Percentiles rank a stretch among this genome's conserved stretches.
phyloP scores from a whole-genome alignment of 2,113 vertebrate genomes.

The Vireo altiloquus region DNA sequence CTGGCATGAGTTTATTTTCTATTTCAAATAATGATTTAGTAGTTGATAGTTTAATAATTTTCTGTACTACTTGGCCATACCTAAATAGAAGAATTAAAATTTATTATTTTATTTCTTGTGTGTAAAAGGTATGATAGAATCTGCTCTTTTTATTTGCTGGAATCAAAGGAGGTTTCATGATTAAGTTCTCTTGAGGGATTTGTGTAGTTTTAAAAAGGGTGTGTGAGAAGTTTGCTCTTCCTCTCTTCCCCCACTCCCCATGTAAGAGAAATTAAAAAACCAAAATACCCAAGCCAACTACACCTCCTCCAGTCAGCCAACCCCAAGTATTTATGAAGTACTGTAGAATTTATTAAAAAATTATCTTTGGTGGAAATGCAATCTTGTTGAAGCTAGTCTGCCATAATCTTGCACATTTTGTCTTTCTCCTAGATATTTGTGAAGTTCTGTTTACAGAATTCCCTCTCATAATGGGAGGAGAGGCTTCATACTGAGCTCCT shows the following conservation, averaged over 20 bases:
- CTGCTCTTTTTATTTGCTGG: background rate
- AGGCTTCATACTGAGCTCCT: background rate
- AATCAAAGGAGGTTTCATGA: background rate
- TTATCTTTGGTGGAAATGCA: background rate
- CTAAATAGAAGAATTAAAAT: background rate
- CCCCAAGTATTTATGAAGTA: background rate
- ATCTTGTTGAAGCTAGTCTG: background rate
- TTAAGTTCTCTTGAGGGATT: background rate
- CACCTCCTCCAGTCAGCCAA: background rate
- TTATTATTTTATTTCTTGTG: background rate
- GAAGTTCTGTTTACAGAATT: background rate
- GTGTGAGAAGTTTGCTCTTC: background rate
- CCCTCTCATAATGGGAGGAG: background rate
- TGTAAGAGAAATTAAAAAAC: background rate
- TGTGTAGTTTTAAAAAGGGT: background rate
- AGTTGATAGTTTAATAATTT: background rate
- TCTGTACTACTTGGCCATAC: background rate
- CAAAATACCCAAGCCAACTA: background rate
- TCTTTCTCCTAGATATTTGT: background rate
- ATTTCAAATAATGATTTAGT: background rate
- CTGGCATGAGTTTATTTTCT: background rate
- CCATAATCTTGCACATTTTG: background rate
- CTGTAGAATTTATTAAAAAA: background rate
- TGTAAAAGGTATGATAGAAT: background rate
- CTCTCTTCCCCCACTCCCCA: fast-evolving